Evolutionary conservation across 2,113 vertebrate species (phyloP).

Genomic region (Grammomys surdaster): DNA sequence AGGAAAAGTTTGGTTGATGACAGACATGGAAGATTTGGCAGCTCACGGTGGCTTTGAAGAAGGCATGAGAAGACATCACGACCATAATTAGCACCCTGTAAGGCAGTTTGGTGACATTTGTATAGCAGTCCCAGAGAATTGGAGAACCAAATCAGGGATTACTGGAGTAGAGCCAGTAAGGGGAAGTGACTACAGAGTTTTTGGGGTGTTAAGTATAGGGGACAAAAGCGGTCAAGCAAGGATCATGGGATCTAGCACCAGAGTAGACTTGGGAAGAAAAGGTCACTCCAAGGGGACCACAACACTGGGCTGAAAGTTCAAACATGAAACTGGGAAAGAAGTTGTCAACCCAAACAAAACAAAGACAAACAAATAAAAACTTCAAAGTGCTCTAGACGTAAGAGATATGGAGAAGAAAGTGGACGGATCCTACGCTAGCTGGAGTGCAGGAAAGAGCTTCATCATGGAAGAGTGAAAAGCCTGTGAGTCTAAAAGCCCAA

Average conservation of each 20-base stretch:
- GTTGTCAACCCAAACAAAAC: not conserved
- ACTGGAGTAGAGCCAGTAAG: not conserved
- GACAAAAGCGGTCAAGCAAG: not conserved
- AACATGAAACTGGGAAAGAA: not conserved
- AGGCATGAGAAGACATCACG: not conserved
- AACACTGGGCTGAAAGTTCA: not conserved
- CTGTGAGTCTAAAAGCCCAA: not conserved
- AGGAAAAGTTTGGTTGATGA: constrained; percentile 32
- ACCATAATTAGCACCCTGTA: not conserved
- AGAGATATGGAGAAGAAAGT: not conserved
- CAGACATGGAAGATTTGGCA: not conserved
- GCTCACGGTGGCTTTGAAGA: not conserved
- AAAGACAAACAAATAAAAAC: not conserved
- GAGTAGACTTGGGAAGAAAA: not conserved
- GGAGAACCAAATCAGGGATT: not conserved
- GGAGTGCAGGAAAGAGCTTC: rapidly evolving
- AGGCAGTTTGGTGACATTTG: rapidly evolving
- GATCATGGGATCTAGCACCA: too few species aligned
- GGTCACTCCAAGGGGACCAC: rapidly evolving
- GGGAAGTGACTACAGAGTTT: not conserved
- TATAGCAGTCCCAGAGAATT: not conserved
- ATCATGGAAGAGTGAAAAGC: not conserved
- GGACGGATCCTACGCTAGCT: not conserved
- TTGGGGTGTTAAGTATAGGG: too few species aligned
- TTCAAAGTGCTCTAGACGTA: not conserved